Conservation (phyloP, 2,888 invertebrate genomes). For the Agrochola lychnidis region DNA sequence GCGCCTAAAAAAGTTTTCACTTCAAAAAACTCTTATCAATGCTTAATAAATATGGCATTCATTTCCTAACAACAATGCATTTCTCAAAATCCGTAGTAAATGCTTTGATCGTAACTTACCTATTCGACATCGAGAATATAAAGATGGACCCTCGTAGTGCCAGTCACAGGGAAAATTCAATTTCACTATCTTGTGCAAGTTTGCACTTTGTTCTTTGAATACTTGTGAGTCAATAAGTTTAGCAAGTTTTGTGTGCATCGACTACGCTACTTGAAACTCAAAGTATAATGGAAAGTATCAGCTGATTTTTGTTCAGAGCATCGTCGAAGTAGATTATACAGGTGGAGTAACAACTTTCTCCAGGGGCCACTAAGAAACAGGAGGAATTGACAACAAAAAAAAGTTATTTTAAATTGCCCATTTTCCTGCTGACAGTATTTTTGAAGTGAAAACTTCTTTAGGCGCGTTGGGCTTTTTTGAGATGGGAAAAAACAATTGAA, state of each 20-base stretch:
- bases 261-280: slow-evolving; percentile 10
- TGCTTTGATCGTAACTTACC: neutral
- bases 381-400: too few relatives aligned
- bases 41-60: too few relatives aligned
- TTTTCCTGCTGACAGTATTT: too few relatives aligned
- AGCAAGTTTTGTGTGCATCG: slow-evolving; percentile 29
- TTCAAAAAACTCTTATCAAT: too few relatives aligned
- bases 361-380: neutral
- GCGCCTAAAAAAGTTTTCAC: too few relatives aligned
- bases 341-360: neutral
- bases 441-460: too few relatives aligned
- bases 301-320: neutral
- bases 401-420: too few relatives aligned
- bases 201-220: slow-evolving; percentile 40
- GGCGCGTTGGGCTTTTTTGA: too few relatives aligned
- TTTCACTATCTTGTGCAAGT: slow-evolving; percentile 22
- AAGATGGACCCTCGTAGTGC: neutral
- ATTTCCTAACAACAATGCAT: too few relatives aligned
- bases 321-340: neutral
- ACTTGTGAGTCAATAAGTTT: slow-evolving; percentile 39
- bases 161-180: slow-evolving; percentile 12
- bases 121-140: neutral
- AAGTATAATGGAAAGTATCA: slow-evolving; percentile 14
- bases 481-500: too few relatives aligned
- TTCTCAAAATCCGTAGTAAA: too few relatives aligned